Evolutionary conservation across 2,888 invertebrate species (phyloP).

Genomic region (Nomada lathburiana): DNA sequence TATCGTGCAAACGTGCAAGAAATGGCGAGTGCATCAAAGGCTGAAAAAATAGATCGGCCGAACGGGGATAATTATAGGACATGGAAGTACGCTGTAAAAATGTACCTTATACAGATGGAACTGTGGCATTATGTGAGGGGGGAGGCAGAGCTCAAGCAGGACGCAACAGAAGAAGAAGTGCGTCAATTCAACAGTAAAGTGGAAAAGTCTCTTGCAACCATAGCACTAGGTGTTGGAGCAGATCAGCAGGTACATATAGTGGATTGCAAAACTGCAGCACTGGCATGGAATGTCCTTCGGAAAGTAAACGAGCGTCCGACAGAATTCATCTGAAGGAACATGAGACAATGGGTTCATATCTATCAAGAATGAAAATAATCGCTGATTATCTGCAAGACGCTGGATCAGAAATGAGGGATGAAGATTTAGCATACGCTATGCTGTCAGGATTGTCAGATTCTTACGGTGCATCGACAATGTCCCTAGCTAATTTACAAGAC

Average conservation of each 20-base stretch:
- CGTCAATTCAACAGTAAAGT: not conserved
- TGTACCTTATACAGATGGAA: constrained; percentile 10
- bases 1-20: too few species aligned
- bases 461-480: constrained; percentile 39
- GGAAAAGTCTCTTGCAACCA: constrained; percentile 28
- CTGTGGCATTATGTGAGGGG: constrained; percentile 2
- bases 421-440: constrained; percentile 40
- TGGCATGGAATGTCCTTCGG: constrained; percentile 24
- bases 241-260: constrained; percentile 45
- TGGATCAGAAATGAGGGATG: constrained; percentile 31
- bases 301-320: constrained; percentile 31
- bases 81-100: constrained; percentile 21
- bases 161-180: constrained; percentile 3
- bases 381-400: constrained; percentile 16
- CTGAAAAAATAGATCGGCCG: constrained; percentile 15
- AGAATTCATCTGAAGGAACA: constrained; percentile 25
- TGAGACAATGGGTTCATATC: constrained; percentile 34
- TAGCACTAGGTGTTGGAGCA: constrained; percentile 31
- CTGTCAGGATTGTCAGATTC: constrained; percentile 33
- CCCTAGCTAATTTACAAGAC: constrained; percentile 31
- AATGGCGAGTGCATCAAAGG: too few species aligned
- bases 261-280: constrained; percentile 17
- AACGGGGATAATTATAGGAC: constrained; percentile 28
- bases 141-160: not conserved
- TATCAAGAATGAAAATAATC: constrained; percentile 29